Conservation (phyloP, 2,113 vertebrate species). For the Jacana jacana region DNA sequence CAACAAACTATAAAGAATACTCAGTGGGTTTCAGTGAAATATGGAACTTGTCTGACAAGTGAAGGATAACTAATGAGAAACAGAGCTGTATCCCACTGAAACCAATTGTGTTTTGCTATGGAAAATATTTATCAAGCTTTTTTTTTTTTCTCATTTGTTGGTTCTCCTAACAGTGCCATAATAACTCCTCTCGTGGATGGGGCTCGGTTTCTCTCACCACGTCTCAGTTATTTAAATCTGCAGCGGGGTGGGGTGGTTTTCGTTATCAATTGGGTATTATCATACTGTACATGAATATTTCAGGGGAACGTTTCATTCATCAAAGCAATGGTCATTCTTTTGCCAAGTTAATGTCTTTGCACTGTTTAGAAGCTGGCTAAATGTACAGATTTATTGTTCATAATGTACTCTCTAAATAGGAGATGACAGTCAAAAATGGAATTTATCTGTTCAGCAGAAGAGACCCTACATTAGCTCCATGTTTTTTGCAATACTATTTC, state of each 20-base stretch:
- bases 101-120: conserved; percentile 75
- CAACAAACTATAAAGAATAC: conserved; percentile 57
- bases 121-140: conserved; percentile 74
- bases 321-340: conserved; percentile 63
- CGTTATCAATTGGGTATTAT: conserved; percentile 31
- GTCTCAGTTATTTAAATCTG: conserved; percentile 20
- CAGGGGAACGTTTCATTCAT: conserved; percentile 58
- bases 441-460: conserved; percentile 60
- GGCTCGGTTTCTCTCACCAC: neutral
- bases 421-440: conserved; percentile 47
- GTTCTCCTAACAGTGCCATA: conserved; percentile 57
- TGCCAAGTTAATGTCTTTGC: conserved; percentile 57
- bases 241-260: neutral
- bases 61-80: conserved; percentile 72
- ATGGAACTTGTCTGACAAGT: conserved; percentile 67
- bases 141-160: conserved; percentile 49
- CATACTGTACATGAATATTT: conserved; percentile 55
- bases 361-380: conserved; percentile 43
- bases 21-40: conserved; percentile 57
- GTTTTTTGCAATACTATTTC: conserved; percentile 26
- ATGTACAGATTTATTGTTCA: conserved; percentile 39
- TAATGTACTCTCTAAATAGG: conserved; percentile 29
- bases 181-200: conserved; percentile 1
- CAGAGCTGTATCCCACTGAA: conserved; percentile 67
- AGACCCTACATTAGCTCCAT: conserved; percentile 49